Base-by-base conservation (phyloP, 2,888 invertebrate genomes). In the Eupithecia centaureata region DNA sequence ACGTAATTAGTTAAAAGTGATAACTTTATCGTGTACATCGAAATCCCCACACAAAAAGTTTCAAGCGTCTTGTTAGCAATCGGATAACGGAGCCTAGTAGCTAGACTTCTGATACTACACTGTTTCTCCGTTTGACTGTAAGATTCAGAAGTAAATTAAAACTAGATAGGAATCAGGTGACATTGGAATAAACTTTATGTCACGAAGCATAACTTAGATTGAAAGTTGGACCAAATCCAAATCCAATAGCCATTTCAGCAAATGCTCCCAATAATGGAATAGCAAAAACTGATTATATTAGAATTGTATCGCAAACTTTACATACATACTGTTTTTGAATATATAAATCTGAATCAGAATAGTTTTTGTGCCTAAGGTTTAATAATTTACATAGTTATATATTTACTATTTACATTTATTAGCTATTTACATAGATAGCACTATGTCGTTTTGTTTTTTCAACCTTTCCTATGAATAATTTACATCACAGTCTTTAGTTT, bases 251-350 rank as follows among this genome's bases (percentile, higher is more conserved):
- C 22, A 2, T 25, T 51, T 15, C 51, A 57, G 13, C 28, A 38
- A 38, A 61, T 28, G 28, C 18, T 38, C 35, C 56, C 5, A 56
- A 38, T 57, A 56, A 54, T 33, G 22, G 13, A 63, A 63, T 33
- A 27, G 33, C 27, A 62, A 32, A 62, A 61, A 32, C 61, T 51
- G 32, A 52, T 52, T 52, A 12, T 25, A 33, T 51, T 52, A 52
- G 47, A 22, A 47, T 28, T 47, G 30, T 18, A 38, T 61, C 51
- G 33, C 33, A 52, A 15, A 33, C 63, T 70, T 62, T 62, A 54
- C 62, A 65, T 67, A 56, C 56, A 32, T 15, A n/a, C 12, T 51
- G 52, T 27, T 52, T 52, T 27, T 15, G 27, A 27, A 52, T 27
- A 52, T 22, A 47, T 22, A 22, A 22, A 10, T 22, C 18, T 47